These are phyloP conservation scores for Macropus fuliginosus DNA, from an alignment of 2,797 vertebrate species.

Conservation along the genomic window DNA sequence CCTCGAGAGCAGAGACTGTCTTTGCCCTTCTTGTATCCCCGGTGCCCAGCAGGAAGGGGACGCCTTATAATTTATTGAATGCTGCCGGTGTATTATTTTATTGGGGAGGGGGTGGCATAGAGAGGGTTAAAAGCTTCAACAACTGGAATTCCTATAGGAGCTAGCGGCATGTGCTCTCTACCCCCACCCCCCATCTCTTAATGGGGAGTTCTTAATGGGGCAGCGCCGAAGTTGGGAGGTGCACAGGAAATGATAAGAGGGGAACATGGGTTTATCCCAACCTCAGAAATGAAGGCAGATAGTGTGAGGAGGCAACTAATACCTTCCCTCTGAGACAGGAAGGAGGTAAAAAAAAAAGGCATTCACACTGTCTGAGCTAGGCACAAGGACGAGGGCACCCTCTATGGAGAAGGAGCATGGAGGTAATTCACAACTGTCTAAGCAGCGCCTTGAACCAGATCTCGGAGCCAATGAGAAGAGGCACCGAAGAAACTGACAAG, in stretches of 20 bases:
- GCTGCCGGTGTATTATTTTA: neutral
- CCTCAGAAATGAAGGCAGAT: neutral
- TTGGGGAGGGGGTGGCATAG: too few species aligned
- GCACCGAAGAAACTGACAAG: neutral
- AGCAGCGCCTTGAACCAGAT: neutral
- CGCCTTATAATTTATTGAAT: neutral
- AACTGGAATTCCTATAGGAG: neutral
- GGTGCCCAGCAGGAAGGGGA: neutral
- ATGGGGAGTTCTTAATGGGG: neutral
- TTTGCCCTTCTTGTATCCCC: neutral
- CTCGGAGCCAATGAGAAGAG: neutral
- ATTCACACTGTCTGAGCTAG: neutral
- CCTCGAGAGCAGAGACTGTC: neutral
- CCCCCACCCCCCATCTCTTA: too few species aligned
- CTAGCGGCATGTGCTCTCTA: neutral
- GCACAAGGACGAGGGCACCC: neutral
- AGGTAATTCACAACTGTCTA: neutral
- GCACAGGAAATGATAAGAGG: neutral
- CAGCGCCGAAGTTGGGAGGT: neutral
- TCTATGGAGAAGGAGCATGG: neutral
- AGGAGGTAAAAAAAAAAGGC: neutral
- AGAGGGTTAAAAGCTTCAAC: neutral
- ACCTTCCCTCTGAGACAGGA: neutral
- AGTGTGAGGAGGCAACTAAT: neutral
- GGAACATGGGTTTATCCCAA: neutral